Evolutionary conservation across 1,140 invertebrate species (phyloP).

Genomic region (Ladona fulva): DNA sequence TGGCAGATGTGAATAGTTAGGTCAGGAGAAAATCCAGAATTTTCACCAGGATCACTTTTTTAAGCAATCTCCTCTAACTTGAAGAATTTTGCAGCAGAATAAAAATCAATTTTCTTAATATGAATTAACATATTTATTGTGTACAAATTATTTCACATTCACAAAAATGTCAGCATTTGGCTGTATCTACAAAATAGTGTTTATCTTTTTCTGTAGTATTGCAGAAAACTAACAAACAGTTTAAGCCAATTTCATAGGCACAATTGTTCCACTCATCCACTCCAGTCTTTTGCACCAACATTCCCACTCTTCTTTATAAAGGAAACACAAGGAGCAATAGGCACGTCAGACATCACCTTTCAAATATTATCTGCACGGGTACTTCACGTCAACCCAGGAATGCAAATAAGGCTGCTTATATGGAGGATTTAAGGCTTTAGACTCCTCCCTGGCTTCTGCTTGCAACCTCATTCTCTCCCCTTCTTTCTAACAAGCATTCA

Average conservation of each 20-base stretch:
- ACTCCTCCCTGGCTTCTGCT: too few species aligned
- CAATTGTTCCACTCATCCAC: not conserved
- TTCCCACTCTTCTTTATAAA: not conserved
- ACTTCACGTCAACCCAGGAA: too few species aligned
- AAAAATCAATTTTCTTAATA: not conserved
- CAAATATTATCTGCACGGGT: not conserved
- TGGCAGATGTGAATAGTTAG: too few species aligned
- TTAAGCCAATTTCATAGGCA: conserved; percentile 1
- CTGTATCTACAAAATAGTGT: conserved; percentile 7
- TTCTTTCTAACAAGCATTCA: too few species aligned
- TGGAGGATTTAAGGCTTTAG: too few species aligned
- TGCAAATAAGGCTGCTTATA: too few species aligned
- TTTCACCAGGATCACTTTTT: too few species aligned
- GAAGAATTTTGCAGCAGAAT: too few species aligned
- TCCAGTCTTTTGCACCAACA: not conserved
- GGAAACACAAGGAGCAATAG: not conserved
- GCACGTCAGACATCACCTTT: not conserved
- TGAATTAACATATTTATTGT: conserved; percentile 11
- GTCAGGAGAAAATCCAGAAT: too few species aligned
- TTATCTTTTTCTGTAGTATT: not conserved
- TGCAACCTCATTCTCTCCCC: too few species aligned
- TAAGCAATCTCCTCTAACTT: too few species aligned
- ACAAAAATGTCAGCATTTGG: not conserved
- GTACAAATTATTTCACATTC: conserved; percentile 7
- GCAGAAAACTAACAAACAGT: not conserved